Conservation (phyloP, 1,140 invertebrate genomes). For the Stratiolaelaps scimitus region DNA sequence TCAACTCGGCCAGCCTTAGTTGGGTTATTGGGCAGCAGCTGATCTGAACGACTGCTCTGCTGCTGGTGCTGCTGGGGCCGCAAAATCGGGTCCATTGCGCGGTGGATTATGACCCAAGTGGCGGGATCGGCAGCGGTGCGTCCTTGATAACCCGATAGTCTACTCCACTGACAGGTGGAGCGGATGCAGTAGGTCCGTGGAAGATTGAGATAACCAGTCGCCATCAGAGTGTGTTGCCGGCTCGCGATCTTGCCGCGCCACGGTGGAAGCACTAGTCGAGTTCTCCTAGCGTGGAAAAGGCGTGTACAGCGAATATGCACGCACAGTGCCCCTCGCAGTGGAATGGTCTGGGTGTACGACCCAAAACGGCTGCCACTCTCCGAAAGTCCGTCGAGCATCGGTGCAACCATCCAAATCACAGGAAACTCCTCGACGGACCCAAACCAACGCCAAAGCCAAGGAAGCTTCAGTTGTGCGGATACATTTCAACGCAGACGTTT, state of each 20-base stretch:
- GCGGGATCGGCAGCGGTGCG: too few relatives aligned
- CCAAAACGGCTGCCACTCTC: conserved; percentile 11
- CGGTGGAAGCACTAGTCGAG: background rate
- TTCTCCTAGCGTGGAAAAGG: background rate
- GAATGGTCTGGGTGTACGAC: conserved; percentile 26
- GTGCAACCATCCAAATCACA: conserved; percentile 24
- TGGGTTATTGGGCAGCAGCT: too few relatives aligned
- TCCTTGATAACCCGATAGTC: too few relatives aligned
- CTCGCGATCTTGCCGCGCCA: background rate
- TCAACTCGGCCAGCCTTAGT: too few relatives aligned
- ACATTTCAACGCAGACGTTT: conserved; percentile 24
- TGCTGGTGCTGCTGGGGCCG: too few relatives aligned
- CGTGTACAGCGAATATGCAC: conserved; percentile 5
- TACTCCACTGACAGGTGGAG: too few relatives aligned
- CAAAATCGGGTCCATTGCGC: too few relatives aligned
- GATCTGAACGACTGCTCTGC: too few relatives aligned
- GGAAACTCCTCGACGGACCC: conserved; percentile 25
- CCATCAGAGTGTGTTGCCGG: background rate
- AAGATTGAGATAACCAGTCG: background rate
- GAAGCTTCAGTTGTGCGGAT: conserved; percentile 27
- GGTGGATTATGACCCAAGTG: too few relatives aligned
- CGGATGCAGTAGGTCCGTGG: too few relatives aligned
- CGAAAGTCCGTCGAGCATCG: conserved; percentile 22
- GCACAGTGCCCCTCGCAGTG: conserved; percentile 25
- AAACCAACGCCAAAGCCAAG: conserved; percentile 16